Evolutionary conservation across 2,797 vertebrate species (phyloP).

Genomic region (Acanthornis magna): DNA sequence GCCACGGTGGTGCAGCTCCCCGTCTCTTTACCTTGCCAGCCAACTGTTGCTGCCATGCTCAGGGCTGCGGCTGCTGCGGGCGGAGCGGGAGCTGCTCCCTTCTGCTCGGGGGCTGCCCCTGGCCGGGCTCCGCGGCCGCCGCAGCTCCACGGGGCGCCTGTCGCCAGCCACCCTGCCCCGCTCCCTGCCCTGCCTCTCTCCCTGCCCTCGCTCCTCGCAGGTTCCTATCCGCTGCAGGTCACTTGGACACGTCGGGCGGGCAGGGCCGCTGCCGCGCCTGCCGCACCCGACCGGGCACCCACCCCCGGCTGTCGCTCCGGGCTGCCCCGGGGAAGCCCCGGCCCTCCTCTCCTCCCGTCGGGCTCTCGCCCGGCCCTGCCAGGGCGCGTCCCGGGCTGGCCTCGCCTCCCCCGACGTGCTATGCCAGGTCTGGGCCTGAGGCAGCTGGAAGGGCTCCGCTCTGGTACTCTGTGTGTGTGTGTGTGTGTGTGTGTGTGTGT

Average conservation of each 20-base stretch:
- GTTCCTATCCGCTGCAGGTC: not conserved
- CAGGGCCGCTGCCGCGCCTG: not conserved
- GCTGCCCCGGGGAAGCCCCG: too few species aligned
- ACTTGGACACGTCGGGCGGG: not conserved
- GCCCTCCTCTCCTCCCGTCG: not conserved
- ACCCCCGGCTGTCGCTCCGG: not conserved
- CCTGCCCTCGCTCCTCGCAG: not conserved
- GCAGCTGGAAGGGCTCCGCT: not conserved
- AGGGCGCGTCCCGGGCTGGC: not conserved
- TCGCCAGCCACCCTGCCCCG: not conserved
- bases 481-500: too few species aligned
- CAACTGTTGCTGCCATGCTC: conserved; percentile 76
- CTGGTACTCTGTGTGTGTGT: not conserved
- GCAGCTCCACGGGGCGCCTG: not conserved
- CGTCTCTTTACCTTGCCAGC: conserved; percentile 48
- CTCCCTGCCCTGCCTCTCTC: not conserved
- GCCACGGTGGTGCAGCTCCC: not conserved
- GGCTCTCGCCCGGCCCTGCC: not conserved
- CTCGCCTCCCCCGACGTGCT: not conserved
- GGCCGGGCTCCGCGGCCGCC: not conserved
- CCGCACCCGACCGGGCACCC: not conserved
- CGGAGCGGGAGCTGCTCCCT: not conserved
- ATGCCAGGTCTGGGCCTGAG: not conserved
- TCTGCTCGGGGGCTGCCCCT: not conserved
- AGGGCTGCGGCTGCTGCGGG: not conserved